Percentiles rank a stretch among this genome's conserved stretches.
Evolutionary conservation across 2,113 vertebrate genomes (phyloP).

Genomic region (Prunella himalayana): DNA sequence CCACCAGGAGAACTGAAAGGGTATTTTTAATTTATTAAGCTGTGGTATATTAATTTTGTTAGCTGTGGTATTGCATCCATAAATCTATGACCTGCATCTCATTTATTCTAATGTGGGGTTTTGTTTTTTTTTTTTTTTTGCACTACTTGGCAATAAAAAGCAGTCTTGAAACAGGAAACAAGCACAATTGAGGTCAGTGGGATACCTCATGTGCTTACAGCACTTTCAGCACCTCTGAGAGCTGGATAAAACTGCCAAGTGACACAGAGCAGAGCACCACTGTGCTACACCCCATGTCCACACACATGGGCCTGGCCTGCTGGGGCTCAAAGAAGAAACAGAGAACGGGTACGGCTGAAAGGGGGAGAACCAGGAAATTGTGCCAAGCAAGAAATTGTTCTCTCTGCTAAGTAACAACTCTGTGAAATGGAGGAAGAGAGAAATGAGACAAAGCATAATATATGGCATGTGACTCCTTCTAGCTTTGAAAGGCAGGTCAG

Average conservation of each 20-base stretch:
- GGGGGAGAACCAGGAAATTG: not conserved
- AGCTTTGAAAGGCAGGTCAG: not conserved
- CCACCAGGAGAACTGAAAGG: not conserved
- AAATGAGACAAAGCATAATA: not conserved
- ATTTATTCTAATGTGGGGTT: not conserved
- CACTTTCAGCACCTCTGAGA: not conserved
- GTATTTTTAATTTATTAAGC: not conserved
- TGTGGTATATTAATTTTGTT: not conserved
- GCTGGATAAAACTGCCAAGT: not conserved
- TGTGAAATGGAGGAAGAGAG: not conserved
- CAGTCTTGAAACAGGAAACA: not conserved
- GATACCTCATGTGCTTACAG: not conserved
- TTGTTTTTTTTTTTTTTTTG: not conserved
- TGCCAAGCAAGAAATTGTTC: not conserved
- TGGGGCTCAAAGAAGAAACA: not conserved
- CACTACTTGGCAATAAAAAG: not conserved
- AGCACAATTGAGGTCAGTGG: not conserved
- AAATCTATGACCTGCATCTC: not conserved
- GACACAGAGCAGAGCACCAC: not conserved
- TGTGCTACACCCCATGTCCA: not conserved
- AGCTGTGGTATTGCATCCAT: not conserved
- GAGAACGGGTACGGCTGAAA: not conserved
- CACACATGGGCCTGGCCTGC: no score
- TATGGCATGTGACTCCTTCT: not conserved
- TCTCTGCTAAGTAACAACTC: not conserved